Evolutionary conservation across 2,888 invertebrate genomes (phyloP), one percentile per base, ranked within the genome.

Genomic region (Drosophila quinaria): DNA sequence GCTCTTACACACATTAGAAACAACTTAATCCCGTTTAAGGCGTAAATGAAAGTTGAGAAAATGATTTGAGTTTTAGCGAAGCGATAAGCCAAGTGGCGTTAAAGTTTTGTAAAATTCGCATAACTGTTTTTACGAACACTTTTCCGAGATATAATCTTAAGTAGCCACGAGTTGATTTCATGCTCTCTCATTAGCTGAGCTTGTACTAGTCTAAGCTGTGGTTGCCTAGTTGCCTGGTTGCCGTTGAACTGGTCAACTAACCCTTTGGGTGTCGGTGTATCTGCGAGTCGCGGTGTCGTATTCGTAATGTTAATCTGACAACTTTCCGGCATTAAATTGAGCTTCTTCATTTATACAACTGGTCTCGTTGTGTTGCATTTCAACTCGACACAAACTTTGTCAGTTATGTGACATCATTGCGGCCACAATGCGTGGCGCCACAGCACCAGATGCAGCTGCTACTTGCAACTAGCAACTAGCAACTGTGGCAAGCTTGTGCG

Each of bases 341-440:
- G 61, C 55, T 37, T 50, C 35, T 13, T 8, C 37, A 5, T 44
- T 17, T 25, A 19, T n/a, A 13, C 44, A 22, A 39, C 35, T 29
- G 50, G 10, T 39, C 39, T 17, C 56, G 19, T 13, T 15, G 4
- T 19, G 33, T 37, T 33, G 35, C 41, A 22, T 33, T 49, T 49
- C 17, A 60, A 35, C 42, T 17, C n/a, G 44, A 19, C 42, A 42
- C 33, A 54, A 49, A 78, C 60, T 78, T 78, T 59, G 61, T 31
- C 59, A 59, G 35, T 60, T 72, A 62, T 67, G 55, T 49, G 60
- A 60, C 68, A 75, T 78, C 56, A 72, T 52, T 76, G 74, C 37
- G 71, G 61, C 54, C 65, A 60, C 71, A 76, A 29, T 67, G 66
- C 33, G 62, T 62, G 47, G 50, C 47, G 39, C 70, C 73, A 59